Evolutionary conservation across 35 echinoderm and acorn worm species (phyloP).

Genomic region (Apostichopus japonicus): DNA sequence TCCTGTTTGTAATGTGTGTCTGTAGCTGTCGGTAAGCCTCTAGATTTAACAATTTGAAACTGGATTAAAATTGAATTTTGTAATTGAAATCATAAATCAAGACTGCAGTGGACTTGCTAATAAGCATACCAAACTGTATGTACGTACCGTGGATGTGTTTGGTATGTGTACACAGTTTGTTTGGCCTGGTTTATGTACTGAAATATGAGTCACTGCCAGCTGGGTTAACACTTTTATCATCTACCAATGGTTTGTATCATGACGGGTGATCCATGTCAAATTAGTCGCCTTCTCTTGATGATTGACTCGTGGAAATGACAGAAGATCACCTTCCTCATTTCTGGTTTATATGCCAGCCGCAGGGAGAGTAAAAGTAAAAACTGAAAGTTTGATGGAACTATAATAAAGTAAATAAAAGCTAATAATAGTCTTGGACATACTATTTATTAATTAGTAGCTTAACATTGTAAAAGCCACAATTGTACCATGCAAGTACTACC

Average conservation of each 20-base stretch:
- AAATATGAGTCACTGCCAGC: neutral
- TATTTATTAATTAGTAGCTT: too few species aligned
- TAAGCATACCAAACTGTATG: neutral
- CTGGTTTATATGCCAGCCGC: too few species aligned
- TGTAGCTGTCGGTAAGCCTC: neutral
- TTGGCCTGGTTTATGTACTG: neutral
- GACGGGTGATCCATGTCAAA: neutral
- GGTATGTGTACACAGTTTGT: neutral
- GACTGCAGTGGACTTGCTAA: neutral
- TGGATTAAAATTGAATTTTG: neutral
- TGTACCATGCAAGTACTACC: too few species aligned
- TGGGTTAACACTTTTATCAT: neutral
- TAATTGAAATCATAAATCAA: constrained; percentile 1
- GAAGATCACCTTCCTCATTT: too few species aligned
- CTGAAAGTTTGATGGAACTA: too few species aligned
- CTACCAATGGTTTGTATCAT: too few species aligned
- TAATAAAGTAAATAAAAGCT: too few species aligned
- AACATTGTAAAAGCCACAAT: too few species aligned
- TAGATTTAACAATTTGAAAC: neutral
- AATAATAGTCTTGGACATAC: too few species aligned
- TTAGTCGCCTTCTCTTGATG: neutral
- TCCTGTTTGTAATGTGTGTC: neutral
- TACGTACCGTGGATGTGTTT: neutral
- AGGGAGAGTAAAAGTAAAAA: too few species aligned
- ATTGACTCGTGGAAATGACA: neutral